Evolutionary conservation across 2,113 vertebrate genomes (phyloP), one percentile per base, ranked within the genome.

Genomic region (Colinus virginianus): DNA sequence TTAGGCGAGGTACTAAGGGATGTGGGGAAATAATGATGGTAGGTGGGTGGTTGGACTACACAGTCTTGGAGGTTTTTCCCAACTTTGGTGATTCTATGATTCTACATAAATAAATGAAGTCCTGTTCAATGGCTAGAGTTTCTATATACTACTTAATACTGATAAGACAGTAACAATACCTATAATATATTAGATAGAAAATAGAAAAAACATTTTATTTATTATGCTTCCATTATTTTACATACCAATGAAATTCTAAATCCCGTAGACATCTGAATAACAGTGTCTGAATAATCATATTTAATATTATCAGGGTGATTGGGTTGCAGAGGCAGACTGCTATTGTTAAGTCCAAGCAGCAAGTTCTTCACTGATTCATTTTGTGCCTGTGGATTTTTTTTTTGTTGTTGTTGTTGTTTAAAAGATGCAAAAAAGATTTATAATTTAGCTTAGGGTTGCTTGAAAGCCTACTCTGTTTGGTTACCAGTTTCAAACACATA

Each of bases 351-450:
- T 15, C 25, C 64, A 79, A 59, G 55, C 75, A 93, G 69, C 48
- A 88, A 72, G 48, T 69, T 78, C 26, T 87, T 90, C 80, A 83
- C 32, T 66, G 64, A 90, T 77, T 89, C 38, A n/a, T 90, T 94
- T 83, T 79, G 46, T 90, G 89, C 59, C 78, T 82, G 87, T 67
- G 90, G 42, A 94, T 2, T 66, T 67, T 34, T 79, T 43, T 32
- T 55, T 30, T 10, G 8, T 51, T n/a, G n/a, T 26, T 51, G 5
- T 49, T 49, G 36, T 55, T 68, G 89, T 92, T 96, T 93, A 96
- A 96, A 92, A 95, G 81, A 96, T 96, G 95, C 92, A 96, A 96
- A 96, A 93, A 95, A 88, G 87, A 96, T 94, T 92, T 96, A 95
- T 95, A 93, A 96, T 96, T 96, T 92, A 95, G 92, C 87, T 92